These are phyloP conservation scores for Conops quadrifasciatus DNA, from an alignment of 2,888 invertebrate species.

Conservation along the genomic window DNA sequence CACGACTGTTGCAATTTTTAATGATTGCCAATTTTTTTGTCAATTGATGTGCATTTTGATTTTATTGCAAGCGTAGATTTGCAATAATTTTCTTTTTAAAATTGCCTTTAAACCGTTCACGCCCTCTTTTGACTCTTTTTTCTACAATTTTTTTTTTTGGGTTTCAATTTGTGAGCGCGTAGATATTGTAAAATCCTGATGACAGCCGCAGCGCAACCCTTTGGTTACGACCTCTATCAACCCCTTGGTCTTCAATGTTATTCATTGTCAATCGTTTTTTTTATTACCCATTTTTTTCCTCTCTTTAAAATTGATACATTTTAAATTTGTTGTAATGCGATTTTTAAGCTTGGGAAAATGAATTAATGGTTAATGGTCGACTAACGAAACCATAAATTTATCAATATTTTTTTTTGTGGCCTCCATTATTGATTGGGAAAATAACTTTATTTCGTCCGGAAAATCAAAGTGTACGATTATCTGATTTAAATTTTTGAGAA, in stretches of 20 bases:
- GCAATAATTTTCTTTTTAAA: conserved; percentile 17
- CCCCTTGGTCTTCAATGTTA: neutral
- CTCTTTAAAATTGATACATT: conserved; percentile 13
- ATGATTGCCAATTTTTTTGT: neutral
- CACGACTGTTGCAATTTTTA: conserved; percentile 20
- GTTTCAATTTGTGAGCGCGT: neutral
- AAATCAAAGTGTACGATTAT: too few relatives aligned
- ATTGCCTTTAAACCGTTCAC: conserved; percentile 20
- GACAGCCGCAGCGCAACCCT: conserved; percentile 24
- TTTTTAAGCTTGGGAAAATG: conserved; percentile 10
- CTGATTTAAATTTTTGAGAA: too few relatives aligned
- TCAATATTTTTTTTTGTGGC: neutral
- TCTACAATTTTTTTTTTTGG: neutral
- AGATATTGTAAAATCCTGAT: neutral
- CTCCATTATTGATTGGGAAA: too few relatives aligned
- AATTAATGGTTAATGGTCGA: neutral
- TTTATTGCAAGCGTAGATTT: conserved; percentile 17
- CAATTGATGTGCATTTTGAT: conserved; percentile 1
- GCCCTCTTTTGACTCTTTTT: conserved; percentile 9
- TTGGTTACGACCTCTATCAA: conserved; percentile 3
- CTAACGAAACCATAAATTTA: conserved; percentile 8
- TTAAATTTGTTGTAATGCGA: conserved; percentile 10
- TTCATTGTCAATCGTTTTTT: neutral
- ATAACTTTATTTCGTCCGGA: too few relatives aligned
- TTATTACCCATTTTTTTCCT: neutral